Evolutionary conservation across 2,797 vertebrate genomes (phyloP).

Genomic region (Tapera naevia): DNA sequence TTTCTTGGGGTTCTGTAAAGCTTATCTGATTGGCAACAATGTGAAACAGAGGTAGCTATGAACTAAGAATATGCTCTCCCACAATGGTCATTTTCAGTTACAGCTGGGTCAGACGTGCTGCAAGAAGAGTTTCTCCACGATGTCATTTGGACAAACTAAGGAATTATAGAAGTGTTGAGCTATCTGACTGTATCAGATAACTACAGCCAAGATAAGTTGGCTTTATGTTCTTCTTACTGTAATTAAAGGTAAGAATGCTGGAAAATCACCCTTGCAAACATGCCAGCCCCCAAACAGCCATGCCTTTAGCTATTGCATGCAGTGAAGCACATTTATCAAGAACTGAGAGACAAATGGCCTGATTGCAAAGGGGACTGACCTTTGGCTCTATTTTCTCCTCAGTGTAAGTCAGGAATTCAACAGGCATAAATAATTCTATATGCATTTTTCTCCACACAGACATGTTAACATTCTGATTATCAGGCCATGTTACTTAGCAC

Average conservation of each 20-base stretch:
- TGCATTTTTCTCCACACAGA: neutral
- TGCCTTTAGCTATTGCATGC: neutral
- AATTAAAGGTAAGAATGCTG: slow-evolving; percentile 51
- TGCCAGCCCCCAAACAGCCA: slow-evolving; percentile 16
- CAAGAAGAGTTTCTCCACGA: slow-evolving; percentile 12
- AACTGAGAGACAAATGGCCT: slow-evolving; percentile 14
- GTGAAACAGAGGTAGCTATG: neutral
- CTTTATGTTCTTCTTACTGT: neutral
- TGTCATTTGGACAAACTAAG: slow-evolving; percentile 28
- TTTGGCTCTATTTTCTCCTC: neutral
- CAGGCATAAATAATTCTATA: neutral
- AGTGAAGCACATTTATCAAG: slow-evolving; percentile 38
- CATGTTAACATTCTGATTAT: neutral
- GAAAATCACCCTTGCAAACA: slow-evolving; percentile 36
- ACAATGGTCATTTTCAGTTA: neutral
- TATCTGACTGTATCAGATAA: slow-evolving; percentile 39
- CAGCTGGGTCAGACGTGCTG: neutral
- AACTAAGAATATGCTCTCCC: neutral
- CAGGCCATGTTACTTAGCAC: neutral
- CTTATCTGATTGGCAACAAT: neutral
- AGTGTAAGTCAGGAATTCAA: neutral
- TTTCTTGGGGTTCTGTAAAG: neutral
- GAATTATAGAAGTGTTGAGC: slow-evolving; percentile 7
- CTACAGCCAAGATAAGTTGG: slow-evolving; percentile 36
- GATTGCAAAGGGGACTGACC: neutral